Base-by-base conservation (phyloP, 2,888 invertebrate genomes). In the Nomada ferruginata region DNA sequence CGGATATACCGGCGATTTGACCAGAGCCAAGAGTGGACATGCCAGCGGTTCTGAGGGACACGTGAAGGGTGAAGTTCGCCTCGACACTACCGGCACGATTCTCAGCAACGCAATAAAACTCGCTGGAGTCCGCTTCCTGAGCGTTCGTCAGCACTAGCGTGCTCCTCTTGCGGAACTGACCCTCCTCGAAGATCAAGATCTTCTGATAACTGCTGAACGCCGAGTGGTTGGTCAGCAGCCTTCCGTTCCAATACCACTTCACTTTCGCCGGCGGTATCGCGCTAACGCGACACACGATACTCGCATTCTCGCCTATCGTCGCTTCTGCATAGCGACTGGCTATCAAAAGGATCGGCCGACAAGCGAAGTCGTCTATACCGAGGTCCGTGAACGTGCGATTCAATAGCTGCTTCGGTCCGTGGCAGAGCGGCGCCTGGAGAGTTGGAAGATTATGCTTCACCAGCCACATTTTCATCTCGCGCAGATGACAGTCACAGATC, bases 71-170 rank as follows among this genome's bases (percentile, higher is more conserved):
- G 91, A 98, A 98, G 94, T 98, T 98, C 18, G 97, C 97, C 94
- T 97, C 97, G 50, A 97, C 97, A 90, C 96, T 97, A 29, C 98
- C 98, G 4, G 97, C 98, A 81, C 97, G 96, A 94, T 98, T 98
- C 94, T 98, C 97, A 11, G 98, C 98, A 1, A 97, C 96, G 93
- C 98, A 98, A 93, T 97, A 97, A 94, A 98, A 97, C 90, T 97
- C 97, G 76, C 96, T 96, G 0, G 97, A 96, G 92, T 97, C 97
- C 2, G 96, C 95, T 93, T 97, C 97, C 94, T 97, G 97, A 26
- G 97, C 97, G 92, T 97, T 97, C 50, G 97, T 97, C 60, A 98
- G 94, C 75, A 97, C 95, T 79, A 98, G 94, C 10, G 95, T 95
- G 79, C 97, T 97, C 85, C 95, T 95, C 94, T 97, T 97, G 91